A percentile compares a stretch with the other conserved stretches of the same genome.
These are phyloP conservation scores for Aphodius granarius DNA, from an alignment of 2,888 invertebrate genomes.

Conservation along the genomic window DNA sequence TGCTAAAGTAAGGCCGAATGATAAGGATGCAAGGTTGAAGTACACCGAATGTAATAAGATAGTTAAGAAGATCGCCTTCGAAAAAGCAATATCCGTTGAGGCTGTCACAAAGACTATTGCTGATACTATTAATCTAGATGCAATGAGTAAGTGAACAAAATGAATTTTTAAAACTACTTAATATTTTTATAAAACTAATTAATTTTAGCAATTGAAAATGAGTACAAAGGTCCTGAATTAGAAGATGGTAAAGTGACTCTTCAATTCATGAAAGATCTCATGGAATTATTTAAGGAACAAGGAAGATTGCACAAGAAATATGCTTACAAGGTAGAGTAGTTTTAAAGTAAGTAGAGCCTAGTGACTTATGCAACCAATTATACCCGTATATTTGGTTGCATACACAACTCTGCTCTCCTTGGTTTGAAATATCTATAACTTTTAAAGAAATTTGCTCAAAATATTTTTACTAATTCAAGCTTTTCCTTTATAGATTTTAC, in stretches of 20 bases:
- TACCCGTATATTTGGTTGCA: too few species aligned
- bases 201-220: slow-evolving; percentile 85
- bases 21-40: slow-evolving; percentile 92
- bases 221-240: slow-evolving; percentile 89
- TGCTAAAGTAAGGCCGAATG: slow-evolving; percentile 87
- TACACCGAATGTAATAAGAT: slow-evolving; percentile 95
- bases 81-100: slow-evolving; percentile 94
- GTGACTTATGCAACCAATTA: too few species aligned
- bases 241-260: slow-evolving; percentile 86
- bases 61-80: slow-evolving; percentile 91
- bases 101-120: slow-evolving; percentile 84
- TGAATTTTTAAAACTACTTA: slow-evolving; percentile 11
- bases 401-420: too few species aligned
- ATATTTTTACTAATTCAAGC: not conserved
- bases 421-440: too few species aligned
- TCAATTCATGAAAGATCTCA: slow-evolving; percentile 85
- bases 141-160: slow-evolving; percentile 72
- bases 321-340: slow-evolving; percentile 81
- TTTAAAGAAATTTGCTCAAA: not conserved
- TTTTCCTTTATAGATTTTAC: slow-evolving; percentile 72
- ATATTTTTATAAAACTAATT: slow-evolving; percentile 14
- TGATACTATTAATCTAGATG: slow-evolving; percentile 85
- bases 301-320: slow-evolving; percentile 95
- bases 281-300: slow-evolving; percentile 88
- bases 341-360: too few species aligned